phyloP scores from a whole-genome alignment of 1,140 invertebrate species.

The Harlomillsia oculata region DNA sequence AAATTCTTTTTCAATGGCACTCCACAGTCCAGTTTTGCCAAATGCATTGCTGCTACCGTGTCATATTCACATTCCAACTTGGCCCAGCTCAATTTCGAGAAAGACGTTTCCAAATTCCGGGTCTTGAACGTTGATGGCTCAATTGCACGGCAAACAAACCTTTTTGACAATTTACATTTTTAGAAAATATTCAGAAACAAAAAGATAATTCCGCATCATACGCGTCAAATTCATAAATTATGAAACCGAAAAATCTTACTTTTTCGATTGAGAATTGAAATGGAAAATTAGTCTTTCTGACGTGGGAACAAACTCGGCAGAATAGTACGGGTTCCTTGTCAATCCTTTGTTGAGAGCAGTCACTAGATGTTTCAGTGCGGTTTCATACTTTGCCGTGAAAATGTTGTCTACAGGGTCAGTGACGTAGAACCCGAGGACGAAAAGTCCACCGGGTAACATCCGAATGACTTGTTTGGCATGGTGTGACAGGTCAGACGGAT shows the following conservation, averaged over 20 bases:
- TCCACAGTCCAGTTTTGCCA: constrained; percentile 17
- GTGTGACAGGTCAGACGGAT: constrained; percentile 38
- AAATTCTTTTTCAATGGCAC: constrained; percentile 31
- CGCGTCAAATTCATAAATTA: background rate
- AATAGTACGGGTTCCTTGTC: constrained; percentile 43
- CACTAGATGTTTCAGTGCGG: constrained; percentile 49
- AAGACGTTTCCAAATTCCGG: constrained; percentile 49
- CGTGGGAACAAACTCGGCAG: constrained; percentile 39
- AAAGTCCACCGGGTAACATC: constrained; percentile 72
- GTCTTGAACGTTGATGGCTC: no score
- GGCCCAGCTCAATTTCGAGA: constrained; percentile 13
- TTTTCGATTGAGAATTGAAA: constrained; percentile 44
- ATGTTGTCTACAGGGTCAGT: constrained; percentile 55
- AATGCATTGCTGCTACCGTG: constrained; percentile 25
- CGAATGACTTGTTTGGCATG: constrained; percentile 54
- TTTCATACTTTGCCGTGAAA: constrained; percentile 41
- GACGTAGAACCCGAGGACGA: constrained; percentile 55
- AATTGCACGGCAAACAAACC: no score
- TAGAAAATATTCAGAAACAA: background rate
- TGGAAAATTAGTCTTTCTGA: constrained; percentile 46
- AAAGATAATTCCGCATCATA: no score
- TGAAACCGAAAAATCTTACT: constrained; percentile 38
- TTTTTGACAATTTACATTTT: background rate
- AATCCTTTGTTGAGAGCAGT: constrained; percentile 48
- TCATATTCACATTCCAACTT: constrained; percentile 33